These are phyloP conservation scores for Orientallactaga bullata DNA, from an alignment of 2,113 vertebrate species.

Conservation along the genomic window DNA sequence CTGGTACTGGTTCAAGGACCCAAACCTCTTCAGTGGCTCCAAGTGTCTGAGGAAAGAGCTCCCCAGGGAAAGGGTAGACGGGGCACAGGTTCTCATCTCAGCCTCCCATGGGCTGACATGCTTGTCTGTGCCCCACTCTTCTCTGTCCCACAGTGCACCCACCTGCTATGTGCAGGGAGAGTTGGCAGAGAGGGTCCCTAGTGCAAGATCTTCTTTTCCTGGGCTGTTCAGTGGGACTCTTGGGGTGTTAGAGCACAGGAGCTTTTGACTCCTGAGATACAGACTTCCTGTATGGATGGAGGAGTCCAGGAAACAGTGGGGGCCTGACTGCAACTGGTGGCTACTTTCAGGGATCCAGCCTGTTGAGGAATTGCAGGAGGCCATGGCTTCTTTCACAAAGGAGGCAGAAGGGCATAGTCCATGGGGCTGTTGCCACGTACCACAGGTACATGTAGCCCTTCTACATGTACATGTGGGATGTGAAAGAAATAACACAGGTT, in stretches of 20 bases:
- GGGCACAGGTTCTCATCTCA: neutral
- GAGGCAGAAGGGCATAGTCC: neutral
- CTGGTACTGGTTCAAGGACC: neutral
- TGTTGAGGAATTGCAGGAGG: neutral
- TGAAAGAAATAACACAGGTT: neutral
- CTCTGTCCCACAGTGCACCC: neutral
- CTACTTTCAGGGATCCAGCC: neutral
- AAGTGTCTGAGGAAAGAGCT: neutral
- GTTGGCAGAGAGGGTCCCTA: neutral
- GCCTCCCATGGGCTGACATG: neutral
- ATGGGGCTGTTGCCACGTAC: rapidly evolving
- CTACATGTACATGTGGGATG: neutral
- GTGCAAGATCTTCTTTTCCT: neutral
- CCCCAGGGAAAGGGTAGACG: too few species aligned
- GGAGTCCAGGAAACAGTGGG: neutral
- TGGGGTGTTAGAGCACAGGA: neutral
- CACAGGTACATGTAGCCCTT: neutral
- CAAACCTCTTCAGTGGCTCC: neutral
- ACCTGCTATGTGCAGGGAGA: neutral
- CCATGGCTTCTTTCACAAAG: rapidly evolving
- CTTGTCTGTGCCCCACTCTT: neutral
- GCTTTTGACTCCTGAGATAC: neutral
- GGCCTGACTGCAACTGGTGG: neutral
- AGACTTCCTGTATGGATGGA: neutral
- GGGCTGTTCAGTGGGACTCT: neutral